Percentiles rank a stretch among this genome's conserved stretches.
Evolutionary conservation across 2,113 vertebrate genomes (phyloP).

Genomic region (Anhinga anhinga): DNA sequence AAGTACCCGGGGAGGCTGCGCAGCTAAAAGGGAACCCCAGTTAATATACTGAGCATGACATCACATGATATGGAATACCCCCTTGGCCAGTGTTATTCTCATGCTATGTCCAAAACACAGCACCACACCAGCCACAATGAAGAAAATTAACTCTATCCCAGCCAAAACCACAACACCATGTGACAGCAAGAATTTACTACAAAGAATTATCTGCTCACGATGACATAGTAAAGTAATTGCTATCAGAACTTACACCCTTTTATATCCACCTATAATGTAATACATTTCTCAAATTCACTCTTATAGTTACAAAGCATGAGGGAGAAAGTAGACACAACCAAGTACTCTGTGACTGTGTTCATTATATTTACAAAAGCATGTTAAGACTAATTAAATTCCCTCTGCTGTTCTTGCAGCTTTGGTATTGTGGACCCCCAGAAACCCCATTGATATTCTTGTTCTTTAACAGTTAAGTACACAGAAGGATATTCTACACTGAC

Average conservation of each 20-base stretch:
- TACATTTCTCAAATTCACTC: neutral
- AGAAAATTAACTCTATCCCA: too few relatives aligned
- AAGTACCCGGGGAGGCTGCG: too few relatives aligned
- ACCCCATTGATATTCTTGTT: neutral
- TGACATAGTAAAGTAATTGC: neutral
- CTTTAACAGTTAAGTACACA: neutral
- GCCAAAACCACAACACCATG: too few relatives aligned
- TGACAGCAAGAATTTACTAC: neutral
- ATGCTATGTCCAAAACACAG: too few relatives aligned
- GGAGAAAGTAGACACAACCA: fast-evolving
- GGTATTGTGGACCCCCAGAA: neutral
- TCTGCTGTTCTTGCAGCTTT: neutral
- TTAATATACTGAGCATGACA: too few relatives aligned
- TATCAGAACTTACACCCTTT: neutral
- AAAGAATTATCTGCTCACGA: neutral
- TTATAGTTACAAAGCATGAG: neutral
- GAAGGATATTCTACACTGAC: neutral
- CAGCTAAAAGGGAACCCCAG: too few relatives aligned
- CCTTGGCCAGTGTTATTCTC: too few relatives aligned
- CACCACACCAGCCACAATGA: too few relatives aligned
- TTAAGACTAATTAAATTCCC: neutral
- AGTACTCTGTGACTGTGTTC: neutral
- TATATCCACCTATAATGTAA: neutral
- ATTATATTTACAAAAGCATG: neutral
- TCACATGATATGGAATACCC: too few relatives aligned